Conservation (phyloP, 1,140 invertebrate species). For the Trigoniulus corallinus region DNA sequence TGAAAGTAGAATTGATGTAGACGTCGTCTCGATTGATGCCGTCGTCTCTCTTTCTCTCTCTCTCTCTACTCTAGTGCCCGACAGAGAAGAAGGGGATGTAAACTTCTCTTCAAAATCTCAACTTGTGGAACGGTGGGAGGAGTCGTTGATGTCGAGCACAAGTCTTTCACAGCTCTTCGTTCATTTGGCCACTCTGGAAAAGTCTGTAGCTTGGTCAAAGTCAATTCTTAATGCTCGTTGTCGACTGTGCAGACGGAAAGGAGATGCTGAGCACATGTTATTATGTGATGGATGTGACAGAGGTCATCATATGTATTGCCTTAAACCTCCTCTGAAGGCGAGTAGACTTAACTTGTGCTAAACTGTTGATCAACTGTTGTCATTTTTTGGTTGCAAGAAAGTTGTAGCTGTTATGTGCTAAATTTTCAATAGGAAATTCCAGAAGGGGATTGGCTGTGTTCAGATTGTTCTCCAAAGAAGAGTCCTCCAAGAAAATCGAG, state of each 20-base stretch:
- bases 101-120: slow-evolving; percentile 8
- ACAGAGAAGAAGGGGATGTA: slow-evolving; percentile 15
- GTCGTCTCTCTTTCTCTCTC: background rate
- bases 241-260: slow-evolving; percentile 59
- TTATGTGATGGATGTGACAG: slow-evolving; percentile 84
- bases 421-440: slow-evolving; percentile 48
- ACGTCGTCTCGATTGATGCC: no score
- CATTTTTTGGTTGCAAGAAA: background rate
- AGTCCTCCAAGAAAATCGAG: slow-evolving; percentile 15
- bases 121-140: slow-evolving; percentile 58
- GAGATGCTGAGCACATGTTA: slow-evolving; percentile 79
- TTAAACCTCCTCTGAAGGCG: slow-evolving; percentile 70
- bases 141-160: slow-evolving; percentile 60
- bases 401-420: background rate
- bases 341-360: slow-evolving; percentile 16
- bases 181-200: slow-evolving; percentile 39
- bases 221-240: slow-evolving; percentile 64
- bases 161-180: slow-evolving; percentile 61
- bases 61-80: background rate
- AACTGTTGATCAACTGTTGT: background rate
- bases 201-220: slow-evolving; percentile 21
- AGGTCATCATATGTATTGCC: slow-evolving; percentile 83
- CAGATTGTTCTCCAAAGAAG: slow-evolving; percentile 37
- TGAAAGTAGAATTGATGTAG: background rate
- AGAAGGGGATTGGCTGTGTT: slow-evolving; percentile 81